These are phyloP conservation scores for Calephelis nemesis DNA, from an alignment of 1,140 invertebrate species.

Conservation along the genomic window DNA sequence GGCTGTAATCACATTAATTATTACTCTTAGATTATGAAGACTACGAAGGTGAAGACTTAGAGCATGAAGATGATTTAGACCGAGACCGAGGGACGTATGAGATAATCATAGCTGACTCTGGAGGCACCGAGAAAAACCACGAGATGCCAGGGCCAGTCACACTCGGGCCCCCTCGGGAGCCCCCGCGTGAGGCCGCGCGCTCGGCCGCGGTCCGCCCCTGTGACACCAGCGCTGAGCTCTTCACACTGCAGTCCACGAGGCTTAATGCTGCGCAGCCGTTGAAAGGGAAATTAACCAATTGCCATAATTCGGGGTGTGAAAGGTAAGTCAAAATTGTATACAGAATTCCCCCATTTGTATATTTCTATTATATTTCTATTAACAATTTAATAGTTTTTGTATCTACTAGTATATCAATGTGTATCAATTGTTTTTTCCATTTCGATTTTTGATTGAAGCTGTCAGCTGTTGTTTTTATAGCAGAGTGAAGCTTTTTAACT, in stretches of 20 bases:
- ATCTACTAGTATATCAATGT: too few species aligned
- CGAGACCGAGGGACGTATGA: conserved; percentile 65
- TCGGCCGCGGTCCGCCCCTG: conserved; percentile 85
- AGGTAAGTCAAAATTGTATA: conserved; percentile 79
- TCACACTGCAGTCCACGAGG: conserved; percentile 89
- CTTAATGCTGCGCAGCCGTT: conserved; percentile 85
- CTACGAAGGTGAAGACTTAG: conserved; percentile 65
- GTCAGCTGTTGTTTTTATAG: too few species aligned
- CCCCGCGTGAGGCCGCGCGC: conserved; percentile 71
- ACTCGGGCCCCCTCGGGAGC: conserved; percentile 47
- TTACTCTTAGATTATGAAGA: conserved; percentile 58
- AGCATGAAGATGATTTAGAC: conserved; percentile 71
- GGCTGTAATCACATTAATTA: background rate
- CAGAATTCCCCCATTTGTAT: background rate
- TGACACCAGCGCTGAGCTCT: conserved; percentile 92
- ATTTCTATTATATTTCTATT: too few species aligned
- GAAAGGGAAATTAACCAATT: conserved; percentile 94
- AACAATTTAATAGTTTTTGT: too few species aligned
- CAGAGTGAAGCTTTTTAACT: too few species aligned
- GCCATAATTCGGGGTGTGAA: conserved; percentile 92
- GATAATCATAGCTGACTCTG: conserved; percentile 60
- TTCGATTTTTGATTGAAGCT: too few species aligned
- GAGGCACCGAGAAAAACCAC: conserved; percentile 32
- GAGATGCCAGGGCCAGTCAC: conserved; percentile 26
- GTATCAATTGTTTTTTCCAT: too few species aligned